phyloP scores from a whole-genome alignment of 2,888 invertebrate genomes.

The Lasioglossum lativentre region DNA sequence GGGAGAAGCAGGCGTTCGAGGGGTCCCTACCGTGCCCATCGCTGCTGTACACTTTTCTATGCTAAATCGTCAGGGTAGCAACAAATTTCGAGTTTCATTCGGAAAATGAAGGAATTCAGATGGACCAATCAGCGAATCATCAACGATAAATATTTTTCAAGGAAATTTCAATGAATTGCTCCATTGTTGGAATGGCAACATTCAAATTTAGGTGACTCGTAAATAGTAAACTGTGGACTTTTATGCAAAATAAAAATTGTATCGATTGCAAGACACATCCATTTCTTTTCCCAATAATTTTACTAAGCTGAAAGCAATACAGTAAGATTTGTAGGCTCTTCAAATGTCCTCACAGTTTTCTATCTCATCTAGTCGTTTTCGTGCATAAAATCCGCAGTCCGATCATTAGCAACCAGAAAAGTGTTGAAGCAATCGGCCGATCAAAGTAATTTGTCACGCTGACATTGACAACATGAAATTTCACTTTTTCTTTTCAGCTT shows the following conservation, averaged over 20 bases:
- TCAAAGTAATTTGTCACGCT: too few species aligned
- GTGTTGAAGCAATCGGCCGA: background rate
- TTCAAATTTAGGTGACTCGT: background rate
- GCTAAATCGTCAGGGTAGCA: background rate
- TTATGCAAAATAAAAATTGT: too few species aligned
- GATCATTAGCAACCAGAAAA: background rate
- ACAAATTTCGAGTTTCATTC: background rate
- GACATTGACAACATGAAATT: background rate
- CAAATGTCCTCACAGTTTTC: too few species aligned
- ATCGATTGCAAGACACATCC: too few species aligned
- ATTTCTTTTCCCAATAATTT: too few species aligned
- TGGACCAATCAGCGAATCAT: too few species aligned
- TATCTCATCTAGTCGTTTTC: too few species aligned
- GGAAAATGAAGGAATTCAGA: background rate
- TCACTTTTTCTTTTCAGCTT: background rate
- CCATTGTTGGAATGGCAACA: background rate
- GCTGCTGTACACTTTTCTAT: background rate
- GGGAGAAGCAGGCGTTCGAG: too few species aligned
- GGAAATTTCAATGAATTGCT: background rate
- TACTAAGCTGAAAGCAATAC: too few species aligned
- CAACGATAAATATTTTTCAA: background rate
- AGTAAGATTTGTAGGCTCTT: too few species aligned
- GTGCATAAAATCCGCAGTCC: too few species aligned
- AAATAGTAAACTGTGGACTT: background rate
- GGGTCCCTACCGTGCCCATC: too few species aligned